Conservation (phyloP, 2,888 invertebrate genomes). For the Melikaiella ostensackeni region DNA sequence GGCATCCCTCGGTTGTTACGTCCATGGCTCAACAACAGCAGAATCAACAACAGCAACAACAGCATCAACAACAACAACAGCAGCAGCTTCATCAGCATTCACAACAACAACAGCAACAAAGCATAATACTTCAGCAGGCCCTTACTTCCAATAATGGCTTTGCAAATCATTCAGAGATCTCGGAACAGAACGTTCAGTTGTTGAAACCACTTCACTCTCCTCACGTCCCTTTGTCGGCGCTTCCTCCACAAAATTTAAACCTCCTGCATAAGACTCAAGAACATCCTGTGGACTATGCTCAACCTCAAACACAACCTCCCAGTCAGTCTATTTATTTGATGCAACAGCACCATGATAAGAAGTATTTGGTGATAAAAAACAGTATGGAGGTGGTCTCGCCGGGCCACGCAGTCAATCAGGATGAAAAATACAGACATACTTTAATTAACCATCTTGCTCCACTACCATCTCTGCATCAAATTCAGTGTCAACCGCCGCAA, state of each 20-base stretch:
- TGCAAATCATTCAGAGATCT: conserved; percentile 62
- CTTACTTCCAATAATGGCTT: conserved; percentile 75
- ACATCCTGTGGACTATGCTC: conserved; percentile 71
- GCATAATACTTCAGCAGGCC: conserved; percentile 77
- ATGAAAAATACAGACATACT: conserved; percentile 72
- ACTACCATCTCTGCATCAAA: conserved; percentile 64
- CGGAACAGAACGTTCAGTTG: conserved; percentile 65
- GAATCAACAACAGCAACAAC: conserved; percentile 69
- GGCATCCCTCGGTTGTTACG: conserved; percentile 74
- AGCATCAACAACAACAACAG: conserved; percentile 65
- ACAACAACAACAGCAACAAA: conserved; percentile 73
- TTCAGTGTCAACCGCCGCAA: conserved; percentile 69
- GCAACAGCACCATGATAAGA: conserved; percentile 80
- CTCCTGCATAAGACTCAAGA: conserved; percentile 69
- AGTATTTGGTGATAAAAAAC: conserved; percentile 82
- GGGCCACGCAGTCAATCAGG: conserved; percentile 76
- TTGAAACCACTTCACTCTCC: conserved; percentile 69
- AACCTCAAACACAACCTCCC: conserved; percentile 61
- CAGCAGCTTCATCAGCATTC: conserved; percentile 64
- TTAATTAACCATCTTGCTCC: conserved; percentile 70
- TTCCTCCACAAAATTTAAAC: conserved; percentile 67
- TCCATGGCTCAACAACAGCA: conserved; percentile 69
- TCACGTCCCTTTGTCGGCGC: conserved; percentile 64
- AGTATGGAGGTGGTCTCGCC: conserved; percentile 66
- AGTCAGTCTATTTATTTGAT: conserved; percentile 68